A percentile compares a stretch with the other conserved stretches of the same genome.
These are phyloP conservation scores for Chaetoderma sp. DNA, from an alignment of 2,888 invertebrate species.

Conservation along the genomic window DNA sequence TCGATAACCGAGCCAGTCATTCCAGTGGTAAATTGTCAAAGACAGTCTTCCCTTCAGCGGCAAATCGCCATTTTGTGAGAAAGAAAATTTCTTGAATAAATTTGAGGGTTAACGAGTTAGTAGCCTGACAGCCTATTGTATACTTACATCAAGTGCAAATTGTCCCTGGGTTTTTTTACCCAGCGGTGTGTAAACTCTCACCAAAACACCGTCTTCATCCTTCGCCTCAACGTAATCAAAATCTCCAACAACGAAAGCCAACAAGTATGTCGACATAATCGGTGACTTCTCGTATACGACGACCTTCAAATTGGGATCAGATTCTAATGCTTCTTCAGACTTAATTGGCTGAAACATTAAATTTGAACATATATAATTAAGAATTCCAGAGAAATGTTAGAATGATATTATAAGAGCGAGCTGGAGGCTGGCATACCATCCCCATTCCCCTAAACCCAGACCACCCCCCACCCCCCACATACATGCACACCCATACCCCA, in stretches of 20 bases:
- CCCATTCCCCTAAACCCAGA: too few species aligned
- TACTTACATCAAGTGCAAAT: slow-evolving; percentile 87
- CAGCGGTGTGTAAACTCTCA: slow-evolving; percentile 78
- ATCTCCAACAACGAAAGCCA: slow-evolving; percentile 94
- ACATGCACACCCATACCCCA: too few species aligned
- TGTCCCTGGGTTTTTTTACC: slow-evolving; percentile 92
- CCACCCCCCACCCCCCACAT: too few species aligned
- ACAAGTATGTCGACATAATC: slow-evolving; percentile 94
- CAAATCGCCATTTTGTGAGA: too few species aligned
- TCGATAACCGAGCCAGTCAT: too few species aligned
- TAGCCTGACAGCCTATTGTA: not conserved
- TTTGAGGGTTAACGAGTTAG: too few species aligned
- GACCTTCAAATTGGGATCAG: slow-evolving; percentile 71
- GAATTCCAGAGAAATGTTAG: not conserved
- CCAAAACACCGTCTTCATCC: slow-evolving; percentile 82
- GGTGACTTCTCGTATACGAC: slow-evolving; percentile 87
- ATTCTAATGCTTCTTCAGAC: slow-evolving; percentile 47
- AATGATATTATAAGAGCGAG: too few species aligned
- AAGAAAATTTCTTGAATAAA: too few species aligned
- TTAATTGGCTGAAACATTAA: slow-evolving; percentile 56
- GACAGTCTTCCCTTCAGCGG: too few species aligned
- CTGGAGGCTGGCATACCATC: too few species aligned
- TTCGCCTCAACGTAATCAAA: slow-evolving; percentile 91
- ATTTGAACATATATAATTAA: not conserved
- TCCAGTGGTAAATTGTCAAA: too few species aligned